Conservation (phyloP, 2,888 invertebrate genomes). For the Harpalus rubripes region DNA sequence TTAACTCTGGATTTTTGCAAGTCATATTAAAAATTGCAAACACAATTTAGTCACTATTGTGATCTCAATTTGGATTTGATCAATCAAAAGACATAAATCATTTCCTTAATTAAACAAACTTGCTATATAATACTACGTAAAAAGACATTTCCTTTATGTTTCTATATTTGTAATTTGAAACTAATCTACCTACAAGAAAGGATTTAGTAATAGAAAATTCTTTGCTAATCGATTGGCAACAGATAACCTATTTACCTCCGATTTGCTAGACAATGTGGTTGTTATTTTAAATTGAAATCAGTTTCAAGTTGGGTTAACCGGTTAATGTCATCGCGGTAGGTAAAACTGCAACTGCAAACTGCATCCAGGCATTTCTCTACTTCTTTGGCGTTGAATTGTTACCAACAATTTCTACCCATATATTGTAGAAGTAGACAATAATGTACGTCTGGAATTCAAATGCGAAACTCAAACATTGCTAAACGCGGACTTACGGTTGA, state of each 20-base stretch:
- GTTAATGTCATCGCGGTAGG: background rate
- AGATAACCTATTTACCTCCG: slow-evolving; percentile 41
- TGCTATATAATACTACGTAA: too few relatives aligned
- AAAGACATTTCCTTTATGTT: background rate
- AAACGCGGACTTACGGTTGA: background rate
- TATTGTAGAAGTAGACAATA: background rate
- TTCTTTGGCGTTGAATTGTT: background rate
- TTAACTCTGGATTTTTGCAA: too few relatives aligned
- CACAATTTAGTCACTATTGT: too few relatives aligned
- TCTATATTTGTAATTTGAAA: background rate
- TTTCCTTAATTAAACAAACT: too few relatives aligned
- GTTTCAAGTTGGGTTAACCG: background rate
- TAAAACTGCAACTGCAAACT: background rate
- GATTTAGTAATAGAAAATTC: background rate
- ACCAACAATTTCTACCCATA: slow-evolving; percentile 2
- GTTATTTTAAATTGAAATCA: slow-evolving; percentile 41
- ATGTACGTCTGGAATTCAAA: background rate
- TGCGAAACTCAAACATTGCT: background rate
- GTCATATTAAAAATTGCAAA: too few relatives aligned
- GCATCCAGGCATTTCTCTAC: background rate
- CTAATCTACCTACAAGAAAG: background rate
- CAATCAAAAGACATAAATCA: too few relatives aligned
- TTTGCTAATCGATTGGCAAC: slow-evolving; percentile 28
- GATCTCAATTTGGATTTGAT: too few relatives aligned
- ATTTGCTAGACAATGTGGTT: slow-evolving; percentile 25